Evolutionary conservation across 1,140 invertebrate genomes (phyloP).

Genomic region (Mya arenaria): DNA sequence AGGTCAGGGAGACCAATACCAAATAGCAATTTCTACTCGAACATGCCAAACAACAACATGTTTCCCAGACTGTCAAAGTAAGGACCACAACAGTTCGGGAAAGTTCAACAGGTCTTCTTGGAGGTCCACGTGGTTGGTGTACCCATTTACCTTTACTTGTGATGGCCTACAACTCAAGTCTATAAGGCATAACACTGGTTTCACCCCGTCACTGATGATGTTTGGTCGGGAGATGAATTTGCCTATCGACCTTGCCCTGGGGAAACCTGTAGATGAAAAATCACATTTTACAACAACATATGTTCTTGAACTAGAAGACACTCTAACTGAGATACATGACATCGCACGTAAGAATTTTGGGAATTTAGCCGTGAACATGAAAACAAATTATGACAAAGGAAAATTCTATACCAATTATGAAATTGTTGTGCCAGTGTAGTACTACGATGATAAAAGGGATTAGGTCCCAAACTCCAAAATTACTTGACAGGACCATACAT

Average conservation of each 20-base stretch:
- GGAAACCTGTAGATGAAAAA: slow-evolving; percentile 16
- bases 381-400: slow-evolving; percentile 24
- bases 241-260: neutral
- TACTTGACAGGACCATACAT: slow-evolving; percentile 4
- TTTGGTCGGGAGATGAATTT: slow-evolving; percentile 28
- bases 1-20: neutral
- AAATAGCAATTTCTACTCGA: neutral
- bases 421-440: neutral
- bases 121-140: slow-evolving; percentile 50
- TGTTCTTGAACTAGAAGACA: slow-evolving; percentile 15
- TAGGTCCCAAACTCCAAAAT: slow-evolving; percentile 23
- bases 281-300: neutral
- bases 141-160: slow-evolving; percentile 42
- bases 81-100: too few relatives aligned
- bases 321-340: slow-evolving; percentile 1
- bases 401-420: slow-evolving; percentile 1
- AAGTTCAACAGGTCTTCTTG: too few relatives aligned
- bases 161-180: slow-evolving; percentile 39
- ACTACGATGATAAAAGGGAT: neutral
- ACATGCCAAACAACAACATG: too few relatives aligned
- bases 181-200: slow-evolving; percentile 44
- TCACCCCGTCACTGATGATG: slow-evolving; percentile 43
- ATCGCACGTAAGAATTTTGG: slow-evolving; percentile 7
- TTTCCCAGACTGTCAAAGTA: too few relatives aligned
- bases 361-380: neutral